These are phyloP conservation scores for Acleris sparsana DNA, from an alignment of 2,888 invertebrate species.

Conservation along the genomic window DNA sequence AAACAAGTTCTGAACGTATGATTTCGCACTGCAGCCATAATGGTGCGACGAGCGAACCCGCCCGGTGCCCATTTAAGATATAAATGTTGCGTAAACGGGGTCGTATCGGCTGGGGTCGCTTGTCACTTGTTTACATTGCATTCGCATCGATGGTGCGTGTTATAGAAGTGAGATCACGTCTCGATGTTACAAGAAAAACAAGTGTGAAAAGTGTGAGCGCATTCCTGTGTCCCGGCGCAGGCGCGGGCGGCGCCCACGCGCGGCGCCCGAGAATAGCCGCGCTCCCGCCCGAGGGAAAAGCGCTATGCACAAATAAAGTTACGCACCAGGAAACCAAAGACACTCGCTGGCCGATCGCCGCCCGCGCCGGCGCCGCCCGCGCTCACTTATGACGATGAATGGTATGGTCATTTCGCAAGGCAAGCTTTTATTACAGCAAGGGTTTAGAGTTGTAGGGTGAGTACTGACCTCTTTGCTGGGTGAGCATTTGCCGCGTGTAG, in stretches of 20 bases:
- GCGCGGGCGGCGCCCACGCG: conserved; percentile 46
- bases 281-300: conserved; percentile 54
- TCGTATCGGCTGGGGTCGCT: conserved; percentile 50
- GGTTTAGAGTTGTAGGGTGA: conserved; percentile 24
- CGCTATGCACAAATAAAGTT: conserved; percentile 77
- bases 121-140: conserved; percentile 49
- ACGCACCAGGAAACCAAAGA: conserved; percentile 49
- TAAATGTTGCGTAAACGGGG: conserved; percentile 55
- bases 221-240: conserved; percentile 49
- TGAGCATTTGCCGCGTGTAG: conserved; percentile 90
- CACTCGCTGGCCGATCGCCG: conserved; percentile 61
- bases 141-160: conserved; percentile 52
- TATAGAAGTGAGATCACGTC: conserved; percentile 52
- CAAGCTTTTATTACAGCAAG: conserved; percentile 41
- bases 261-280: conserved; percentile 44
- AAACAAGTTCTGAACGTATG: conserved; percentile 72
- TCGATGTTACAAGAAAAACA: conserved; percentile 52
- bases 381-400: conserved; percentile 40
- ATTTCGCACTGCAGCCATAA: conserved; percentile 74
- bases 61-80: conserved; percentile 53
- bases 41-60: conserved; percentile 60
- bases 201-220: conserved; percentile 55
- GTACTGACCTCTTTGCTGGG: conserved; percentile 89
- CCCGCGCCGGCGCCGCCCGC: conserved; percentile 43
- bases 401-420: conserved; percentile 53